A percentile compares a stretch with the other conserved stretches of the same genome.
These are phyloP conservation scores for Tangachromis dhanisi DNA, from an alignment of 2,113 vertebrate species.

Conservation along the genomic window DNA sequence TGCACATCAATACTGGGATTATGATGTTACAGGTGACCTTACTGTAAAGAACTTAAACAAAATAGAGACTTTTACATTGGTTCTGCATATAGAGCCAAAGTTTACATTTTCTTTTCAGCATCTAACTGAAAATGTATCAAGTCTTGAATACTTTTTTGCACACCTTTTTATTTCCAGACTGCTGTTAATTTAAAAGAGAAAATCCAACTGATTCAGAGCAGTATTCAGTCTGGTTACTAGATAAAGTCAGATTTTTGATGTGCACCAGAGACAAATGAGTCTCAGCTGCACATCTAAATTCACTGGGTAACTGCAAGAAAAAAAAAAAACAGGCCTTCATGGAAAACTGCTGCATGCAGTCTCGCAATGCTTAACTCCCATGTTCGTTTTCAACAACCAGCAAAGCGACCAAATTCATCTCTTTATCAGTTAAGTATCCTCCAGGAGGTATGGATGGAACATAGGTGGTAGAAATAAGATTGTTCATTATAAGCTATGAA, in stretches of 20 bases:
- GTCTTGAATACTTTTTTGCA: accelerated
- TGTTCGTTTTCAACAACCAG: not conserved
- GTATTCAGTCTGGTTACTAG: not conserved
- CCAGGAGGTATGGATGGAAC: not conserved
- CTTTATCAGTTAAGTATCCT: not conserved
- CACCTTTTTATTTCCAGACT: not conserved
- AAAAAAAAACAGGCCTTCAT: accelerated
- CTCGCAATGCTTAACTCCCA: accelerated
- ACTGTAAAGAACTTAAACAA: not conserved
- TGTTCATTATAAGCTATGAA: not conserved
- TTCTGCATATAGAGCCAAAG: not conserved
- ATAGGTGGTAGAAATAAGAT: not conserved
- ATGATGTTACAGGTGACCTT: not conserved
- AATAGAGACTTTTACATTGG: not conserved
- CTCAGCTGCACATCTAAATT: not conserved
- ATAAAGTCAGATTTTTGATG: accelerated
- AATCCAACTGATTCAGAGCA: not conserved
- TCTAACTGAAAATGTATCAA: not conserved
- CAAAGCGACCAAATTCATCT: accelerated
- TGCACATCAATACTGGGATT: accelerated
- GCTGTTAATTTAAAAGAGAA: not conserved
- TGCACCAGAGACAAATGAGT: not conserved
- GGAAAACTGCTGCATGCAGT: not conserved
- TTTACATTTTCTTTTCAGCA: accelerated
- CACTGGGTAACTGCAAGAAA: not conserved